Conservation (phyloP, 2,113 vertebrate genomes). For the Probosciger aterrimus region DNA sequence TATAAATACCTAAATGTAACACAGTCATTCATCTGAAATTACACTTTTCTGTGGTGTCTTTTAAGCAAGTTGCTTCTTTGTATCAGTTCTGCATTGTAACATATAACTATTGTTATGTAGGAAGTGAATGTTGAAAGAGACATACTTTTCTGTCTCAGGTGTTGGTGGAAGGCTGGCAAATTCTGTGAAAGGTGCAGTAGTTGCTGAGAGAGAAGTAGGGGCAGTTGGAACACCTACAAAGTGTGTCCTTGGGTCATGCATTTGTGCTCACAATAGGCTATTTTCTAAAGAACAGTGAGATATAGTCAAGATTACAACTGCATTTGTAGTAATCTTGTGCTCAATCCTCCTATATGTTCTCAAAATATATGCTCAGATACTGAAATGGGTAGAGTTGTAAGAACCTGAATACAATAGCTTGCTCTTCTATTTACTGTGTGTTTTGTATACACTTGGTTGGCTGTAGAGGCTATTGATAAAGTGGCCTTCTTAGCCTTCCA, state of each 20-base stretch:
- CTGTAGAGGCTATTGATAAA: neutral
- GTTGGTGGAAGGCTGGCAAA: neutral
- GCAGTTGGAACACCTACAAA: neutral
- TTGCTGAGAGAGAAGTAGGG: neutral
- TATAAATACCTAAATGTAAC: neutral
- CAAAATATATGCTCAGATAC: neutral
- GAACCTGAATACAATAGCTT: neutral
- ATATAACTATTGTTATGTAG: neutral
- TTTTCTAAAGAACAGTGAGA: neutral
- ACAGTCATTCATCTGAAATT: neutral
- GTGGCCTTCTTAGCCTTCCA: neutral
- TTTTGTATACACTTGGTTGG: neutral
- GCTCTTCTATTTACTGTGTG: neutral
- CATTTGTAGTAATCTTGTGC: neutral
- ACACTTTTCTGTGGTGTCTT: neutral
- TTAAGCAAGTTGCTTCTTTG: conserved; percentile 11
- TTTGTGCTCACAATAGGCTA: neutral
- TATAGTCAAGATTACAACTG: neutral
- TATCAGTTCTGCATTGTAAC: neutral
- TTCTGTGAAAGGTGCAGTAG: neutral
- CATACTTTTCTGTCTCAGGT: neutral
- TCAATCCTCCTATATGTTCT: neutral
- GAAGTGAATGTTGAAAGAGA: neutral
- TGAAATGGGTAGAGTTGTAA: neutral
- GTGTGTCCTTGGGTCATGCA: neutral